Conservation (phyloP, 2,113 vertebrate genomes). For the Halcyon senegalensis region DNA sequence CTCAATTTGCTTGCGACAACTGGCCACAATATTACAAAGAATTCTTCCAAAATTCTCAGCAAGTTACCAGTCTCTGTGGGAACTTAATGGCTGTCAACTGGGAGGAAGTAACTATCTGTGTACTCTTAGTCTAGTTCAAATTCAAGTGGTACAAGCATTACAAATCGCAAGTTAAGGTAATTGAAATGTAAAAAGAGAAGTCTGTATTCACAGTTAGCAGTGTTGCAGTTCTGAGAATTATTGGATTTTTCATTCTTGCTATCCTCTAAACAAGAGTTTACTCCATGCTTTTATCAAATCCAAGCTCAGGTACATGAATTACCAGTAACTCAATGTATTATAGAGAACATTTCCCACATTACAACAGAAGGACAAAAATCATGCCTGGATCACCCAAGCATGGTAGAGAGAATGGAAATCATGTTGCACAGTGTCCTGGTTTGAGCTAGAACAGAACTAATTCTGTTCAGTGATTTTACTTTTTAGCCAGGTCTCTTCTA, state of each 20-base stretch:
- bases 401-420: not conserved
- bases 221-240: not conserved
- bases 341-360: not conserved
- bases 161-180: not conserved
- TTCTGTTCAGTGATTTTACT: too few species aligned
- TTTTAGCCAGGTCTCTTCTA: too few species aligned
- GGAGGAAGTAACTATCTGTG: not conserved
- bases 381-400: not conserved
- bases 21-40: not conserved
- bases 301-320: not conserved
- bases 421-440: not conserved
- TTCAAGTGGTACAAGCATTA: not conserved
- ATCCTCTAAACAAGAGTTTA: not conserved
- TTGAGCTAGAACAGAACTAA: too few species aligned
- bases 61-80: not conserved
- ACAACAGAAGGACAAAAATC: not conserved
- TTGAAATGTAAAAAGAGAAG: not conserved
- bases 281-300: not conserved
- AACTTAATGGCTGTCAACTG: not conserved
- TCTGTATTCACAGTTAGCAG: not conserved
- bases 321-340: not conserved
- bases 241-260: not conserved
- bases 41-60: not conserved
- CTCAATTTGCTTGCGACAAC: not conserved
- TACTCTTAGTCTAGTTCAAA: not conserved